Evolutionary conservation across 2,888 invertebrate genomes (phyloP), one percentile per base, ranked within the genome.

Genomic region (Punctoribates punctum): DNA sequence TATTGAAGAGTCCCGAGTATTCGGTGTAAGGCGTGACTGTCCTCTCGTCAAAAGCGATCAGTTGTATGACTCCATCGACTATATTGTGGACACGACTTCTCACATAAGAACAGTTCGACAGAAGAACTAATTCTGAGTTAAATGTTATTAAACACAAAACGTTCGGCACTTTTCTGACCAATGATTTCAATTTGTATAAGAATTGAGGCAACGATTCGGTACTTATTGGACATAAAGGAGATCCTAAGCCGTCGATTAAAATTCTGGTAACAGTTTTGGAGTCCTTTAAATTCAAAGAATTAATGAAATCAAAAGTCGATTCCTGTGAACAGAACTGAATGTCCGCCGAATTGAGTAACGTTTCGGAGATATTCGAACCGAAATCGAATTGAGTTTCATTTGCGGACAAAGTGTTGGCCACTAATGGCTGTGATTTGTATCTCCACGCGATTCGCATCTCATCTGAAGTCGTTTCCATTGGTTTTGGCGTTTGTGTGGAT

Each of bases 161-260:
- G 17, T 73, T 76, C 13, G 76, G 27, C 15, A 76, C 42, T 46
- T 27, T 27, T 60, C 73, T 57, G 15, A 76, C 23, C 25, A 76
- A 42, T 42, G 46, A 62, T 62, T 76, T 76, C 23, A 76, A 13
- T 60, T 65, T 25, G 38, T 73, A 38, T n/a, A 76, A 15, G 23
- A 73, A 51, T 73, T 60, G 15, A 13, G 76, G 76, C 23, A 76
- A 62, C 5, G 25, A 29, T 57, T 72, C n/a, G 15, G 57, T n/a
- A n/a, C 8, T 6, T 13, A 76, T 17, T 23, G 72, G 48, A 60
- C 73, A 72, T 25, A 73, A 62, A 11, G 76, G 73, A 27, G 76
- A 76, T 15, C 57, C 76, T 20, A 76, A 51, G 46, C 73, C 48
- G n/a, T 76, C 76, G 54, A 76, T 76, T 23, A 76, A 20, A 60